Evolutionary conservation across 2,888 invertebrate genomes (phyloP).

Genomic region (Parnassius smintheus): DNA sequence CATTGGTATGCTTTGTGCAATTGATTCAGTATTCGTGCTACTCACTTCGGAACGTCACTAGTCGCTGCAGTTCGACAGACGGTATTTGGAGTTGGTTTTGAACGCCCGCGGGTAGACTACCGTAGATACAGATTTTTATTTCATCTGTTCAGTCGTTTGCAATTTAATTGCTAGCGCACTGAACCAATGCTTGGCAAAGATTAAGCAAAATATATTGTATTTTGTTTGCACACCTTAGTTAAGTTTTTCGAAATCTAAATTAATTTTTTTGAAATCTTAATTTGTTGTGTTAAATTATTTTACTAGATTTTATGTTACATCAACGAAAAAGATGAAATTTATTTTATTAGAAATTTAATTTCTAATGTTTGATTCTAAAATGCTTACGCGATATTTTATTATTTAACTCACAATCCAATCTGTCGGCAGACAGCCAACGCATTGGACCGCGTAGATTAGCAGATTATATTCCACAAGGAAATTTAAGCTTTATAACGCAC

Average conservation of each 20-base stretch:
- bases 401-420: neutral
- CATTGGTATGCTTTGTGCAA: constrained; percentile 7
- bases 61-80: constrained; percentile 36
- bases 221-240: constrained; percentile 4
- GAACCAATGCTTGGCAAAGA: constrained; percentile 34
- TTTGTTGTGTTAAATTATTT: neutral
- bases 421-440: constrained; percentile 4
- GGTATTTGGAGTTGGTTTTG: constrained; percentile 50
- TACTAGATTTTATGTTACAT: no score
- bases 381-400: neutral
- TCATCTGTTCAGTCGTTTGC: constrained; percentile 48
- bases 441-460: neutral
- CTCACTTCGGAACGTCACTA: constrained; percentile 16
- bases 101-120: constrained; percentile 48
- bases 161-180: constrained; percentile 50
- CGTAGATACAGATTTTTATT: constrained; percentile 42
- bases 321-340: no score
- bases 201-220: constrained; percentile 16
- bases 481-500: constrained; percentile 5
- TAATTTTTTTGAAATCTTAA: neutral
- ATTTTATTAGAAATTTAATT: neutral
- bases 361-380: neutral
- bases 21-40: constrained; percentile 3
- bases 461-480: constrained; percentile 8
- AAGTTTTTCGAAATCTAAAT: neutral